phyloP scores from a whole-genome alignment of 2,888 invertebrate genomes.

The Nephrotoma appendiculata region DNA sequence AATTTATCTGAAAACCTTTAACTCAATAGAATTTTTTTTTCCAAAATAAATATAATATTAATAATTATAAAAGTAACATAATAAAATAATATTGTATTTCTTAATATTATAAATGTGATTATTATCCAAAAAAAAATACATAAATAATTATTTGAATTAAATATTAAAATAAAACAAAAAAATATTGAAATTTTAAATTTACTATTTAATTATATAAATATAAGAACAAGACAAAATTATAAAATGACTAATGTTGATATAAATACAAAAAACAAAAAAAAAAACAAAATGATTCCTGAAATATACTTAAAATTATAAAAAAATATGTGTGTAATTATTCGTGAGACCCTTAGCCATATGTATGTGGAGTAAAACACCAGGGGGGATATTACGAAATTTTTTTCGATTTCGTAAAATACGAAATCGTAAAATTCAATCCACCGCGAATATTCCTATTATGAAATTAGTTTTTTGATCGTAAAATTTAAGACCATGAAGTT shows the following conservation, averaged over 20 bases:
- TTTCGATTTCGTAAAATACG: too few relatives aligned
- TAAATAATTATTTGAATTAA: background rate
- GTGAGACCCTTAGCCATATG: too few relatives aligned
- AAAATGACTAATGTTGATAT: conserved; percentile 13
- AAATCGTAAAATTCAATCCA: too few relatives aligned
- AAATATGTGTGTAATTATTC: background rate
- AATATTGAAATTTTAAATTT: background rate
- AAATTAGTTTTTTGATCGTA: too few relatives aligned
- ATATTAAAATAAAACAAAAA: background rate
- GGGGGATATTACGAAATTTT: too few relatives aligned
- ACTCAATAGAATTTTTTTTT: background rate
- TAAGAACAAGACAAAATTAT: conserved; percentile 9
- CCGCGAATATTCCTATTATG: too few relatives aligned
- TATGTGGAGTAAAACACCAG: too few relatives aligned
- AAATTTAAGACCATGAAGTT: too few relatives aligned
- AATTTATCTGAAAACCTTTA: background rate
- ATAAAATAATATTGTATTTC: background rate
- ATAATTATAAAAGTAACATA: conserved; percentile 10
- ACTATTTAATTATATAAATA: background rate
- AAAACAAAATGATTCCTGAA: conserved; percentile 1
- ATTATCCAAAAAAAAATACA: background rate
- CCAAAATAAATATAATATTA: background rate
- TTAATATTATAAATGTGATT: background rate
- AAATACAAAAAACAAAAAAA: conserved; percentile 5
- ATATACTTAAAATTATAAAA: background rate